Conservation (phyloP, 2,113 vertebrate genomes). For the Zosterops hypoxanthus region DNA sequence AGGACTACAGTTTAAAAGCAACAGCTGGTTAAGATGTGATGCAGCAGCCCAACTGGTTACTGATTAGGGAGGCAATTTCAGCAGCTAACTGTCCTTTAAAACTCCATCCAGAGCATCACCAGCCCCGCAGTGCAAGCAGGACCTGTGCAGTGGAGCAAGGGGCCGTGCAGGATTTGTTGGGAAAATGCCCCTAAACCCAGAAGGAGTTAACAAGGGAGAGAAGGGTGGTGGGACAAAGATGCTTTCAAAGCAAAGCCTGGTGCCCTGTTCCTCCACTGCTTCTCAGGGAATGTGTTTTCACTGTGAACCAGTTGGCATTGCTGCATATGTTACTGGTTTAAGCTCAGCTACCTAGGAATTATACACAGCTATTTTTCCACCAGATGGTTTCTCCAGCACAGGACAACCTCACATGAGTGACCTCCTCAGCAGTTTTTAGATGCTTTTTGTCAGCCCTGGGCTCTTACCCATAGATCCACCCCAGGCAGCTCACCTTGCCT, state of each 20-base stretch:
- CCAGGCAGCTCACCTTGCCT: neutral
- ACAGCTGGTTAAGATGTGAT: neutral
- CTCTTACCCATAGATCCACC: neutral
- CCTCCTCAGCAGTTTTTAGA: neutral
- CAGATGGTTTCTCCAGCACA: neutral
- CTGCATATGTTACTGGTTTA: fast-evolving
- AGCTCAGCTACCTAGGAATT: neutral
- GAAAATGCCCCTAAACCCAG: neutral
- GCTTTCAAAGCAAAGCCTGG: neutral
- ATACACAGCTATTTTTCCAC: neutral
- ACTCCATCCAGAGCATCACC: neutral
- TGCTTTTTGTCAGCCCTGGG: neutral
- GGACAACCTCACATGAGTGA: neutral
- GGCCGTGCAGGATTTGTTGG: fast-evolving
- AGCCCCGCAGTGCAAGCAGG: fast-evolving
- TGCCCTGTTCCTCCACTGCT: neutral
- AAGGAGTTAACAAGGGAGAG: neutral
- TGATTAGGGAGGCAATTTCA: neutral
- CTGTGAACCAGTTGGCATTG: neutral
- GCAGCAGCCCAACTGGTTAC: neutral
- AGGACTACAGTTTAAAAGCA: neutral
- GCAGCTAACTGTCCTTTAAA: neutral
- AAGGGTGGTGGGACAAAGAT: neutral
- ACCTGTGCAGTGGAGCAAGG: neutral
- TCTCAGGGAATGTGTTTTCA: neutral